phyloP scores from a whole-genome alignment of 2,797 vertebrate species.

The Phrynocephalus vlangalii region DNA sequence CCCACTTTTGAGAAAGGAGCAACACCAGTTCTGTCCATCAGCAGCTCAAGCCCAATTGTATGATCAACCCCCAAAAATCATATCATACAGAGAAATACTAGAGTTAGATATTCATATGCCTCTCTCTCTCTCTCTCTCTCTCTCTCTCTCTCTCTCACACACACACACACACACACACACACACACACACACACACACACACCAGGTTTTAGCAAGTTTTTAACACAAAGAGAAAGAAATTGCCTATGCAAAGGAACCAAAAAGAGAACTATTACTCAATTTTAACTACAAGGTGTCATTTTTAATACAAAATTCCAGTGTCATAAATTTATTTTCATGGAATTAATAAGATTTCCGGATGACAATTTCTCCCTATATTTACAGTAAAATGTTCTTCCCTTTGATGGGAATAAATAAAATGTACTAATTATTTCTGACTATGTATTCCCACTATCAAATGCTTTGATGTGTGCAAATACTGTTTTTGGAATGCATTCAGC shows the following conservation, averaged over 20 bases:
- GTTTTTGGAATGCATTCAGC: slow-evolving; percentile 62
- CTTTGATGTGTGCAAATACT: slow-evolving; percentile 63
- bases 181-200: slow-evolving; percentile 25
- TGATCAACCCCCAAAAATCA: slow-evolving; percentile 49
- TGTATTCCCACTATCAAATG: slow-evolving; percentile 58
- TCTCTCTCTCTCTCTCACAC: too few species aligned
- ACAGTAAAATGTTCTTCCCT: slow-evolving; percentile 62
- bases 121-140: not conserved
- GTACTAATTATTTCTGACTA: slow-evolving; percentile 72
- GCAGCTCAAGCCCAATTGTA: slow-evolving; percentile 46
- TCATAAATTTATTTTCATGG: slow-evolving; percentile 75
- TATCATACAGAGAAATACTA: slow-evolving; percentile 43
- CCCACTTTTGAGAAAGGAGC: slow-evolving; percentile 51
- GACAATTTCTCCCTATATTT: slow-evolving; percentile 64
- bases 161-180: too few species aligned
- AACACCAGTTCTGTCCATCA: slow-evolving; percentile 55
- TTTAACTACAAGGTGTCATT: slow-evolving; percentile 70
- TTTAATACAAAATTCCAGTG: slow-evolving; percentile 78
- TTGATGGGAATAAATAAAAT: slow-evolving; percentile 73
- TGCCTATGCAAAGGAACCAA: slow-evolving; percentile 57
- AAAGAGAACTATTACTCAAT: slow-evolving; percentile 57
- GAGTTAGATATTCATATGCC: slow-evolving; percentile 47
- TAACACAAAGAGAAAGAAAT: slow-evolving; percentile 56
- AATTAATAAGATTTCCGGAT: slow-evolving; percentile 62
- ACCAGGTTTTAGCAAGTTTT: slow-evolving; percentile 28